These are phyloP conservation scores for human (Homo sapiens) DNA, from an alignment of 2,113 vertebrate species.

Conservation along the genomic window GRCh38 chrX:17991501-17992000, in stretches of 20 bases:
- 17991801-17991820: neutral
- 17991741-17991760: neutral
- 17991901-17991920: neutral
- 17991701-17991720: neutral
- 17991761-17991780: conserved; percentile 4
- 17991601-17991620: neutral
- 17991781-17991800: neutral
- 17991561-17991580: neutral
- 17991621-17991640: neutral
- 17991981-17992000: conserved; percentile 13
- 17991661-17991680: neutral
- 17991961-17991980: neutral
- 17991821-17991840: neutral
- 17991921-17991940: neutral
- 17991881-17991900: neutral
- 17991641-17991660: neutral
- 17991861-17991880: neutral
- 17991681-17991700: neutral
- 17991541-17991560: neutral
- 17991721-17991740: neutral
- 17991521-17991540: neutral
- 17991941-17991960: neutral
- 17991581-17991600: conserved; percentile 4
- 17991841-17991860: neutral
- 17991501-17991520: neutral